Evolutionary conservation across 1,140 invertebrate genomes (phyloP).

Genomic region (Galleria mellonella): DNA sequence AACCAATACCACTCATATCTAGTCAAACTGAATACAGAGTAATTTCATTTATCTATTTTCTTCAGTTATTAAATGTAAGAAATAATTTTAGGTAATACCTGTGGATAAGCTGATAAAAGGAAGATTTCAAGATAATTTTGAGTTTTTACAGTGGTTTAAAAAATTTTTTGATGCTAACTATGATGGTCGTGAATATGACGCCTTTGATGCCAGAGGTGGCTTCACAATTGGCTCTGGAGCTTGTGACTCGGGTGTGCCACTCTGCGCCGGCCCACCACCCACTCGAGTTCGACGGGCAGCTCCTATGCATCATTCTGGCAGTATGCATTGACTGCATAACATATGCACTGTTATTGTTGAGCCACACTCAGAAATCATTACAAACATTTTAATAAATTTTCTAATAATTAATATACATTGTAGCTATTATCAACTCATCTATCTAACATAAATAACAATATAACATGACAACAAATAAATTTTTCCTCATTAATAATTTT

Average conservation of each 20-base stretch:
- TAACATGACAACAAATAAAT: too few relatives aligned
- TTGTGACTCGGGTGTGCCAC: constrained; percentile 58
- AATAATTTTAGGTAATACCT: constrained; percentile 89
- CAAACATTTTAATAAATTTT: not conserved
- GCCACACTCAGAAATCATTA: constrained; percentile 17
- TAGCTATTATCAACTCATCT: not conserved
- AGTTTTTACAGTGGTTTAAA: constrained; percentile 99
- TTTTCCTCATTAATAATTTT: not conserved
- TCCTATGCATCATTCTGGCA: constrained; percentile 49
- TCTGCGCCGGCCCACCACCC: constrained; percentile 37
- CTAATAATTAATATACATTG: too few relatives aligned
- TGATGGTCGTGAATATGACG: constrained; percentile 95
- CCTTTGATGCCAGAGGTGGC: constrained; percentile 84
- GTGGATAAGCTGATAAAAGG: constrained; percentile 98
- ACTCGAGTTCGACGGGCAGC: constrained; percentile 30
- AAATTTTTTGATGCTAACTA: constrained; percentile 99
- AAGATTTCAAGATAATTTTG: constrained; percentile 99
- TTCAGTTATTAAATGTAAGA: too few relatives aligned
- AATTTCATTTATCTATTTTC: too few relatives aligned
- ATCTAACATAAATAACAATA: not conserved
- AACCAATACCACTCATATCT: too few relatives aligned
- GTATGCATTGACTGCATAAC: constrained; percentile 49
- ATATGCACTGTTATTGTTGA: constrained; percentile 20
- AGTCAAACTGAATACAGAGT: too few relatives aligned
- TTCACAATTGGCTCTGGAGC: constrained; percentile 61